A percentile compares a stretch with the other conserved stretches of the same genome.
These are phyloP conservation scores for Lordiphosa mommai DNA, from an alignment of 1,140 invertebrate species.

Conservation along the genomic window DNA sequence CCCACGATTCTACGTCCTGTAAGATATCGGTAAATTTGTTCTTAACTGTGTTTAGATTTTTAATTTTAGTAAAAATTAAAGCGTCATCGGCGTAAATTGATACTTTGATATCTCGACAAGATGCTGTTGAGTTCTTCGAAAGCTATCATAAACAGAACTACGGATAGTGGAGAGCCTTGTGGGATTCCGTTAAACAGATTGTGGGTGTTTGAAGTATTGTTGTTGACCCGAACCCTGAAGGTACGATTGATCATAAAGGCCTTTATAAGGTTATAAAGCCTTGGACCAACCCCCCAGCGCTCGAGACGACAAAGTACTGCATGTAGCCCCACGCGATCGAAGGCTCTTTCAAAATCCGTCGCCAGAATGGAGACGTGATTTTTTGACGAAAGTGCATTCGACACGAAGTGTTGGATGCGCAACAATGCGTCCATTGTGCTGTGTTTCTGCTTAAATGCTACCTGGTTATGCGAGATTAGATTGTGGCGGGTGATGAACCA, in stretches of 20 bases:
- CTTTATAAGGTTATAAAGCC: no score
- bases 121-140: conserved; percentile 22
- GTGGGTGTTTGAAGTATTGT: background rate
- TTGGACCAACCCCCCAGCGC: conserved; percentile 17
- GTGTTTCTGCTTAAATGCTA: background rate
- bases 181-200: conserved; percentile 21
- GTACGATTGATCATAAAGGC: no score
- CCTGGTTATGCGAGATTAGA: conserved; percentile 4
- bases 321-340: no score
- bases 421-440: conserved; percentile 10
- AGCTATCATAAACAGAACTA: conserved; percentile 26
- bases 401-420: conserved; percentile 15
- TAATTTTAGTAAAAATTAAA: conserved; percentile 19
- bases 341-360: conserved; percentile 15
- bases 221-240: no score
- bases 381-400: conserved; percentile 12
- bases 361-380: conserved; percentile 16
- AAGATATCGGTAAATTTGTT: conserved; percentile 1
- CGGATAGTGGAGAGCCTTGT: conserved; percentile 26
- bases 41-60: background rate
- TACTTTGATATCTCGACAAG: conserved; percentile 10
- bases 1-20: conserved; percentile 2
- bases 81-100: conserved; percentile 22
- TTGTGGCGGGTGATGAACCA: conserved; percentile 7
- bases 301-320: no score